phyloP scores from a whole-genome alignment of 2,888 invertebrate species.

The Leptothorax acervorum region DNA sequence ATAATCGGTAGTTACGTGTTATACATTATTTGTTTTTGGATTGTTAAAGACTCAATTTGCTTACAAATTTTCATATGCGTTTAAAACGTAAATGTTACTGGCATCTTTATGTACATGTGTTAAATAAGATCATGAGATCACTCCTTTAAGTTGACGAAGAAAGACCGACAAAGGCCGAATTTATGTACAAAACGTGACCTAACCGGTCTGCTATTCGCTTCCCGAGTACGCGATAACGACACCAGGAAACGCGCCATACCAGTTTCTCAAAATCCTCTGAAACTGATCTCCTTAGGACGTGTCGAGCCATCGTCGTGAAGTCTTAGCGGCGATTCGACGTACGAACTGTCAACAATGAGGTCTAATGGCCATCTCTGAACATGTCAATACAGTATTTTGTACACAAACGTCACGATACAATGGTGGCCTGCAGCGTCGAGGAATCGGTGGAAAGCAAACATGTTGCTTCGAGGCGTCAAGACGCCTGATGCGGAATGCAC shows the following conservation, averaged over 20 bases:
- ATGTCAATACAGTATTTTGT: constrained; percentile 84
- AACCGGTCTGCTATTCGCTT: constrained; percentile 71
- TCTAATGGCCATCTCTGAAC: constrained; percentile 77
- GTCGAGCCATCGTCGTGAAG: constrained; percentile 71
- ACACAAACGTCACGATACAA: constrained; percentile 81
- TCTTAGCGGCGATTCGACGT: constrained; percentile 70
- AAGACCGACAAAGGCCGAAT: constrained; percentile 60
- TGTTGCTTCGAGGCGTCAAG: constrained; percentile 64
- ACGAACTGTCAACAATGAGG: constrained; percentile 73
- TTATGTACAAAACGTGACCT: constrained; percentile 78
- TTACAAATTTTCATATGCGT: neutral
- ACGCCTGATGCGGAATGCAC: constrained; percentile 79
- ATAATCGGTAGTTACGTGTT: neutral
- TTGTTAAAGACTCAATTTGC: neutral
- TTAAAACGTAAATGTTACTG: neutral
- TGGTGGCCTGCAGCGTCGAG: constrained; percentile 71
- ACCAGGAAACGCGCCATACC: constrained; percentile 59
- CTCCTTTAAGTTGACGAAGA: neutral
- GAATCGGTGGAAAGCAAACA: constrained; percentile 78
- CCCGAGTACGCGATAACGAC: constrained; percentile 74
- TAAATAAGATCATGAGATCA: constrained; percentile 3
- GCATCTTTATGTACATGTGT: neutral
- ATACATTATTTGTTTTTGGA: neutral
- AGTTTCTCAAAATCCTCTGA: constrained; percentile 75
- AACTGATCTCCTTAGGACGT: constrained; percentile 77